A percentile compares a stretch with the other conserved stretches of the same genome.
Evolutionary conservation across 2,113 vertebrate species (phyloP).

Genomic region (Opisthocomus hoazin): DNA sequence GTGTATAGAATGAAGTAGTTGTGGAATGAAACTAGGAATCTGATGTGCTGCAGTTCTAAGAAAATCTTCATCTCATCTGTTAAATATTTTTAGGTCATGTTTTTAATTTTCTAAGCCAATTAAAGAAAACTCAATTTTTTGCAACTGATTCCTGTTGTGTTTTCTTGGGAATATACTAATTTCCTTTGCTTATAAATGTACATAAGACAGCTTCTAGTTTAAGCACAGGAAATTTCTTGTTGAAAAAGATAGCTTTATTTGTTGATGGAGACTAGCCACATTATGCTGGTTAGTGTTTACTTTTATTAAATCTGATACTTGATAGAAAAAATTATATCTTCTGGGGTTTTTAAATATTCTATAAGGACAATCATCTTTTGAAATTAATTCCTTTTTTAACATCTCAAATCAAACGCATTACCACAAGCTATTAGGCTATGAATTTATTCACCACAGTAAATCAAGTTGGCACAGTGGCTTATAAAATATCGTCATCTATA

Average conservation of each 20-base stretch:
- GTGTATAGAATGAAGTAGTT: background rate
- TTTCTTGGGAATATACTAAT: background rate
- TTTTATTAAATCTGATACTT: background rate
- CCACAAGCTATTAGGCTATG: conserved; percentile 3
- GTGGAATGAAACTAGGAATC: background rate
- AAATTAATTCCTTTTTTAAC: conserved; percentile 32
- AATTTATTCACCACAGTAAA: conserved; percentile 50
- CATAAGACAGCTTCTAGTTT: background rate
- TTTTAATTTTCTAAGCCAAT: background rate
- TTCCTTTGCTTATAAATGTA: background rate
- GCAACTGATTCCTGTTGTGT: background rate
- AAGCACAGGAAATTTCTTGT: background rate
- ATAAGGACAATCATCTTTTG: background rate
- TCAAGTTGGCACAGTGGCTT: background rate
- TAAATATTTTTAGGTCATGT: background rate
- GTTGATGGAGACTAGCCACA: background rate
- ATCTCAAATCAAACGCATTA: conserved; percentile 4
- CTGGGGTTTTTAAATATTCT: background rate
- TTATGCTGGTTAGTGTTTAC: background rate
- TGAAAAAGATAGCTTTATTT: background rate
- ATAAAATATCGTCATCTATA: conserved; percentile 1
- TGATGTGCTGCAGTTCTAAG: background rate
- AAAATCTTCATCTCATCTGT: background rate
- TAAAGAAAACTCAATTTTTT: background rate
- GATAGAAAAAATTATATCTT: background rate